phyloP scores from a whole-genome alignment of 2,797 vertebrate species.

The Peromyscus aztecus region DNA sequence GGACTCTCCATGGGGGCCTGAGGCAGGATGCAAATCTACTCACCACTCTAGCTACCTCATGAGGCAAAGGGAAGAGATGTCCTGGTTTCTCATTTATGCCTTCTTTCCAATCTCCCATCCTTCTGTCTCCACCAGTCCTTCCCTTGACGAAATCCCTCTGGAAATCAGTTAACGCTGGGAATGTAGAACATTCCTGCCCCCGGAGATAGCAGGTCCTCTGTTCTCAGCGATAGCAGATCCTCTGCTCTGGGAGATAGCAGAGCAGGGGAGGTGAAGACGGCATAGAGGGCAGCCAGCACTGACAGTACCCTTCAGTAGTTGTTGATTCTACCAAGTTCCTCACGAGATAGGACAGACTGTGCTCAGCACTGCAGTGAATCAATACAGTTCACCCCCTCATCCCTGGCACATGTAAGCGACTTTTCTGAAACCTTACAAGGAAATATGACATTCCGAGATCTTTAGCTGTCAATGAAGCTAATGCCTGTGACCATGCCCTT shows the following conservation, averaged over 20 bases:
- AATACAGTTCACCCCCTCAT: background rate
- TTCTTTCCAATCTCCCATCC: background rate
- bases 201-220: background rate
- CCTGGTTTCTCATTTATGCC: background rate
- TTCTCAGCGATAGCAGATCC: background rate
- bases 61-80: background rate
- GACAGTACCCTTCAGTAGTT: background rate
- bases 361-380: conserved; percentile 28
- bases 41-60: background rate
- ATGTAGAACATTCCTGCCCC: background rate
- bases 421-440: conserved; percentile 48
- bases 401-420: background rate
- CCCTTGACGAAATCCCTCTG: background rate
- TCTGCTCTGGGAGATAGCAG: background rate
- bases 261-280: background rate
- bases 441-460: conserved; percentile 49
- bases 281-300: background rate
- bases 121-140: background rate
- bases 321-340: background rate
- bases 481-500: conserved; percentile 44
- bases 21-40: background rate
- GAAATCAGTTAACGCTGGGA: background rate
- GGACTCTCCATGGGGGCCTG: background rate
- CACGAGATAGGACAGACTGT: background rate
- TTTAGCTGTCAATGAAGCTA: conserved; percentile 48